Evolutionary conservation across 2,113 vertebrate genomes (phyloP), one percentile per base, ranked within the genome.

Genomic region (Marmota monax): DNA sequence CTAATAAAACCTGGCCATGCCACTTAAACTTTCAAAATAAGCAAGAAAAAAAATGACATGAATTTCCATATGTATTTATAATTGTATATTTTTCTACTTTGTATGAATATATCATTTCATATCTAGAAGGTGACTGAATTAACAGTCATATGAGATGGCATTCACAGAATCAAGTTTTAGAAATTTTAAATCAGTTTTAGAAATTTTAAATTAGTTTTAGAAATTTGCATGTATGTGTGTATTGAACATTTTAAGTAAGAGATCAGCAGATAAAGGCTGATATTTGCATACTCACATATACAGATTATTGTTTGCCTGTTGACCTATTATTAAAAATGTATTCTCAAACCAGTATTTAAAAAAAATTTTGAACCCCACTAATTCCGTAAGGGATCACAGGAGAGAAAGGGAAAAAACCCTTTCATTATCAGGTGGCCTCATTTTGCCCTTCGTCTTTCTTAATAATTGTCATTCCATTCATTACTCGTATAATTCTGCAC

Each of bases 11-110:
- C 22, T 70, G 48, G 79, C n/a, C 83, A 58, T 94, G 74, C 2
- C 88, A 93, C 39, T 85, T 72, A 91, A 84, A 96, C 83, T 92
- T 70, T 91, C 25, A 95, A 97, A 91, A 70, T 56, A 67, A 94
- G 37, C 4, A 37, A 56, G 27, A 51, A 88, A 51, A 88, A 63
- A 58, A 73, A 87, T 34, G 2, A 77, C 2, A 63, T 20, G 16
- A 67, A 73, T 51, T 78, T 92, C n/a, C 25, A 48, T 42, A 53
- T 32, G 17, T 48, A 78, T 86, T 93, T 93, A 4, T 18, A 94
- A 69, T 12, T 61, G 2, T 12, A 37, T 58, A 88, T 77, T 86
- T 94, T 93, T 86, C 63, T 88, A 45, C 69, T 95, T 96, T 93
- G 86, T 88, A 85, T 91, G 69, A 74, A 91, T 70, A 63, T 65